Conservation (phyloP, 2,888 invertebrate genomes). For the Leistus spinibarbis region DNA sequence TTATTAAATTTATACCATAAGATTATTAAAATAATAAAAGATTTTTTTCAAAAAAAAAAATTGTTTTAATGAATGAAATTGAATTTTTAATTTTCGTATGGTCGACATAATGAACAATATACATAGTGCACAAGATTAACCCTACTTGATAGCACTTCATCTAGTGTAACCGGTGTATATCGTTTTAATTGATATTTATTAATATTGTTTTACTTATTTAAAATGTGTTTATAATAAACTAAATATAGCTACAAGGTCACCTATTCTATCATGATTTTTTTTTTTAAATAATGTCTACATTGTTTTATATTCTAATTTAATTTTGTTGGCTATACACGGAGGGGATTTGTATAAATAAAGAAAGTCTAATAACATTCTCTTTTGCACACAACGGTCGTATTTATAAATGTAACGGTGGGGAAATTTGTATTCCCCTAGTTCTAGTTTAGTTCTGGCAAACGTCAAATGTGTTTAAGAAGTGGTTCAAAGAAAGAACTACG, state of each 20-base stretch:
- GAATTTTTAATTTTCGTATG: neutral
- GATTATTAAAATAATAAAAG: conserved; percentile 31
- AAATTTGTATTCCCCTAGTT: neutral
- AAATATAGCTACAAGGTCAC: no score
- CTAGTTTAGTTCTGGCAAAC: conserved; percentile 1
- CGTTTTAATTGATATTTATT: no score
- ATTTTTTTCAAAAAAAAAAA: conserved; percentile 19
- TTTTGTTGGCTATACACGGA: neutral
- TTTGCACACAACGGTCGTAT: neutral
- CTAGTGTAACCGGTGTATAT: no score
- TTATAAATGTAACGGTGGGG: neutral
- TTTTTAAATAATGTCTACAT: no score
- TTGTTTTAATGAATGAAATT: neutral
- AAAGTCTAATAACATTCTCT: neutral
- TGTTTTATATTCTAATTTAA: neutral
- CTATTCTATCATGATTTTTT: no score
- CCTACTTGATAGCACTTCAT: no score
- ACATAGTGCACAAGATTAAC: no score
- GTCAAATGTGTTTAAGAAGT: conserved; percentile 18
- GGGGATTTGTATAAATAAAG: neutral
- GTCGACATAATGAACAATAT: no score
- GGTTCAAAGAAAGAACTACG: conserved; percentile 21
- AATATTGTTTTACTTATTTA: no score
- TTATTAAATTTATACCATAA: conserved; percentile 42
- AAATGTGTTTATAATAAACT: no score